A percentile compares a stretch with the other conserved stretches of the same genome.
These are phyloP conservation scores for Ophraella communa DNA, from an alignment of 2,888 invertebrate species.

Conservation along the genomic window DNA sequence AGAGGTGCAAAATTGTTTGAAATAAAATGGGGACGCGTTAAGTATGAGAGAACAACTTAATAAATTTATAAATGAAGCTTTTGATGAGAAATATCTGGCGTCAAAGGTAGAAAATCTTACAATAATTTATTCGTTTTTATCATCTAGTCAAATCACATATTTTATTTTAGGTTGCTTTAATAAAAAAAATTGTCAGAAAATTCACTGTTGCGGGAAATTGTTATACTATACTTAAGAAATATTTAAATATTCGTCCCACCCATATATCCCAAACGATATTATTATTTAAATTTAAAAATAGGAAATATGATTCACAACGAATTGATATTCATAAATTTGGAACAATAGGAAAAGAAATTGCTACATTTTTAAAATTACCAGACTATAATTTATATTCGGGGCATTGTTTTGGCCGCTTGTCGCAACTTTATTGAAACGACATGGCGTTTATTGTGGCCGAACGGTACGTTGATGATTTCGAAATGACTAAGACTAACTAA, in stretches of 20 bases:
- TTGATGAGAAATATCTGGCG: too few species aligned
- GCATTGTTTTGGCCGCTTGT: conserved; percentile 6
- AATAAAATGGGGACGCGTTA: too few species aligned
- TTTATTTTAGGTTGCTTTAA: too few species aligned
- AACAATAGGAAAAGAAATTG: conserved; percentile 2
- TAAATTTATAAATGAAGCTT: too few species aligned
- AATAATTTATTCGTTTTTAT: too few species aligned
- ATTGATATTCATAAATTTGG: conserved; percentile 5
- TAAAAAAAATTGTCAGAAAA: background rate
- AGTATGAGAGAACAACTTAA: too few species aligned
- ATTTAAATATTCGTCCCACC: background rate
- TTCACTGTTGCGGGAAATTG: background rate
- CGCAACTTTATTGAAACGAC: conserved; percentile 9
- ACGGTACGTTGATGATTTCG: too few species aligned
- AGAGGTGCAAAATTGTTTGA: too few species aligned
- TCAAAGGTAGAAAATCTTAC: too few species aligned
- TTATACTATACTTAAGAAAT: background rate
- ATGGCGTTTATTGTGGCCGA: too few species aligned
- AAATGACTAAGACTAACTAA: too few species aligned
- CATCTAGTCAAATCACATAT: too few species aligned
- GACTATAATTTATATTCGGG: background rate
- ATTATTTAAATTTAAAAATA: background rate
- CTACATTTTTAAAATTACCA: background rate
- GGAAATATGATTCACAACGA: background rate
- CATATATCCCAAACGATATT: background rate